Conservation (phyloP, 2,888 invertebrate genomes). For the Cerceris rybyensis region DNA sequence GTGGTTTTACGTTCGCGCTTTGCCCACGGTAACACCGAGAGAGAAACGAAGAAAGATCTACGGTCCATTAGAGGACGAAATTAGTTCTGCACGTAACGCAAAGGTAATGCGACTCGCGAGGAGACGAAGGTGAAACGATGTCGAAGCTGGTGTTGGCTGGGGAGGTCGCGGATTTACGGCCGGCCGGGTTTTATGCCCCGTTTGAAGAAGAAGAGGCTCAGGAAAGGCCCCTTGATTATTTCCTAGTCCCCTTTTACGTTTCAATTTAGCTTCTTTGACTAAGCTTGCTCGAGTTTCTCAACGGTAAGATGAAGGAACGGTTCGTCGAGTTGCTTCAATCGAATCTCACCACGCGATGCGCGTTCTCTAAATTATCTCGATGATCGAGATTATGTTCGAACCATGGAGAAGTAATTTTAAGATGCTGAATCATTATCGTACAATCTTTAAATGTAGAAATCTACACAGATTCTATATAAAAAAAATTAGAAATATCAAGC, state of each 20-base stretch:
- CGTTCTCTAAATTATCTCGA: not conserved
- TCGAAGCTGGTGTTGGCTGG: constrained; percentile 27
- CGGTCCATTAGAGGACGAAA: constrained; percentile 62
- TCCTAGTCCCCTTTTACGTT: constrained; percentile 67
- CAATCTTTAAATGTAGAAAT: too few relatives aligned
- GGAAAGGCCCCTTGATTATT: constrained; percentile 64
- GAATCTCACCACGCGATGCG: not conserved
- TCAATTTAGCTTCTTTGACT: constrained; percentile 66
- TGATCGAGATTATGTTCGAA: too few relatives aligned
- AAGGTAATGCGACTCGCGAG: constrained; percentile 39
- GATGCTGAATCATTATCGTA: too few relatives aligned
- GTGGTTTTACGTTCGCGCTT: constrained; percentile 1
- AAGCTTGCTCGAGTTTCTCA: constrained; percentile 9
- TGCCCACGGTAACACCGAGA: not conserved
- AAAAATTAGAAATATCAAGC: too few relatives aligned
- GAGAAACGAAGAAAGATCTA: constrained; percentile 6
- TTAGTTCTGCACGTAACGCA: constrained; percentile 64
- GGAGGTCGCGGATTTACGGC: constrained; percentile 65
- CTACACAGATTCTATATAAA: too few relatives aligned
- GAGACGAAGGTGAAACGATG: constrained; percentile 25
- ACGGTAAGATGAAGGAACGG: not conserved
- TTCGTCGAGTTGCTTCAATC: constrained; percentile 1
- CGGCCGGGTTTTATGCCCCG: constrained; percentile 62
- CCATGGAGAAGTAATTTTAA: too few relatives aligned
- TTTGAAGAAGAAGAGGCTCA: constrained; percentile 63